Evolutionary conservation across 2,888 invertebrate species (phyloP).

Genomic region (Sinodicranocentrus sp.): DNA sequence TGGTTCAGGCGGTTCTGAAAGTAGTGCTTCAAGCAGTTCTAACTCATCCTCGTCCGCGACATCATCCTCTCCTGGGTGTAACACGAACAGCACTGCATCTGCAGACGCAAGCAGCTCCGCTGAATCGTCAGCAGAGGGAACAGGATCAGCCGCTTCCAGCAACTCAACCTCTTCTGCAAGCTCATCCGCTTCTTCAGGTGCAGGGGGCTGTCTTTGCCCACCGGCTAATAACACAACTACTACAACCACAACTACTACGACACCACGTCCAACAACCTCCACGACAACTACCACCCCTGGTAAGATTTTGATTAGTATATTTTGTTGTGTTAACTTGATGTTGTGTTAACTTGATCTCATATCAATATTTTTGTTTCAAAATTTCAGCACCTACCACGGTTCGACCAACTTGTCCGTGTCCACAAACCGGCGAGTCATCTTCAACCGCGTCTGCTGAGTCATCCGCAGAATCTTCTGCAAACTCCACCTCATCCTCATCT

Average conservation of each 20-base stretch:
- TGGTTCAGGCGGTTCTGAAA: not conserved
- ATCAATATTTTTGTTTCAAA: not conserved
- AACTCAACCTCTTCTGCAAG: not conserved
- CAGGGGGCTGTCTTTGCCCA: not conserved
- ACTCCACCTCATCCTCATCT: not conserved
- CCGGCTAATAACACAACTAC: not conserved
- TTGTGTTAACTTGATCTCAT: not conserved
- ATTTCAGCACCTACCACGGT: not conserved
- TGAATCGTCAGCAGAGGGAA: constrained; percentile 19
- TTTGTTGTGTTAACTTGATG: not conserved
- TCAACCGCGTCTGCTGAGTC: not conserved
- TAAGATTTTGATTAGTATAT: not conserved
- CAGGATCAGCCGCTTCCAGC: constrained; percentile 6
- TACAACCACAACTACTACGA: not conserved
- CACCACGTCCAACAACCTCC: not conserved
- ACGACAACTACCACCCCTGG: constrained; percentile 3
- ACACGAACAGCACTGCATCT: too few relatives aligned
- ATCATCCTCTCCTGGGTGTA: too few relatives aligned
- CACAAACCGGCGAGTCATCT: not conserved
- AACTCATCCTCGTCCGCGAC: too few relatives aligned
- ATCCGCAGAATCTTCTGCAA: not conserved
- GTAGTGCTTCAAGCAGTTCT: not conserved
- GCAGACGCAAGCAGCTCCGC: too few relatives aligned
- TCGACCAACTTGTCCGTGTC: not conserved
- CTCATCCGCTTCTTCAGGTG: not conserved